phyloP scores from a whole-genome alignment of 2,113 vertebrate genomes.

The Leucopsar rothschildi region DNA sequence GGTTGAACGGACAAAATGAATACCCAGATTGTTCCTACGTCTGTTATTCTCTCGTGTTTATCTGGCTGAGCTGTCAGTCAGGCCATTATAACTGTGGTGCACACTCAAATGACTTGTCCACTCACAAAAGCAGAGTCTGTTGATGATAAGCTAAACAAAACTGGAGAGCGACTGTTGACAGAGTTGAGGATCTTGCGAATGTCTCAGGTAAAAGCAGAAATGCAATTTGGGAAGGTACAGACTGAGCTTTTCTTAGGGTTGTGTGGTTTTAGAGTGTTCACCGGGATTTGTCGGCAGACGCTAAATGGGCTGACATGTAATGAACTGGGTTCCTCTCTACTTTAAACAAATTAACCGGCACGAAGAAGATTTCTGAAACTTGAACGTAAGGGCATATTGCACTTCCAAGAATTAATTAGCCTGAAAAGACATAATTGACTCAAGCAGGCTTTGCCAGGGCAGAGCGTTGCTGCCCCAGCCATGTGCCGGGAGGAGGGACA shows the following conservation, averaged over 20 bases:
- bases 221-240: not conserved
- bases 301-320: not conserved
- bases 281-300: not conserved
- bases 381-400: not conserved
- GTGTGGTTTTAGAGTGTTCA: not conserved
- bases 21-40: conserved; percentile 75
- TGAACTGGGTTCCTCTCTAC: conserved; percentile 12
- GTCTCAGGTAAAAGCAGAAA: conserved; percentile 44
- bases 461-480: not conserved
- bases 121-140: conserved; percentile 73
- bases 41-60: conserved; percentile 81
- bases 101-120: conserved; percentile 82
- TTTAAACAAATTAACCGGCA: conserved; percentile 4
- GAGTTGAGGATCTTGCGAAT: conserved; percentile 46
- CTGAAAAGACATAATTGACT: conserved; percentile 5
- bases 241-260: not conserved
- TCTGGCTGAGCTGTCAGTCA: conserved; percentile 83
- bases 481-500: not conserved
- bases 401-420: conserved; percentile 1
- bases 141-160: conserved; percentile 77
- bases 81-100: conserved; percentile 78
- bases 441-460: not conserved
- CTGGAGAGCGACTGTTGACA: conserved; percentile 51
- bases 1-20: conserved; percentile 86
- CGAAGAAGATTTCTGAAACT: not conserved